A percentile compares a stretch with the other conserved stretches of the same genome.
Evolutionary conservation across 2,113 vertebrate species (phyloP).

Genomic region (Macrotus californicus): DNA sequence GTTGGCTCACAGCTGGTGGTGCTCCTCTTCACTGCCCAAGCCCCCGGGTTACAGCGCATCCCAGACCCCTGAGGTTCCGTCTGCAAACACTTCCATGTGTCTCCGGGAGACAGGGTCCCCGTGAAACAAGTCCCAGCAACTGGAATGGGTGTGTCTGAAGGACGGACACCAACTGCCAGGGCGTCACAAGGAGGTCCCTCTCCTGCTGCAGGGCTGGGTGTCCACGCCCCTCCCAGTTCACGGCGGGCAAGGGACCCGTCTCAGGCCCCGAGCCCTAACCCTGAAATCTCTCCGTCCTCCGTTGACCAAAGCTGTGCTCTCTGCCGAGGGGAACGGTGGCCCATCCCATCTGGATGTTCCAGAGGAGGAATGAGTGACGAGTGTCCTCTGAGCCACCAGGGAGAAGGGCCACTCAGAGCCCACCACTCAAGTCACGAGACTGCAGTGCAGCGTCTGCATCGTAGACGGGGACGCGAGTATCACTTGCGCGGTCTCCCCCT

Average conservation of each 20-base stretch:
- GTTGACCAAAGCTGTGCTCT: neutral
- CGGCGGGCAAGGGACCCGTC: rapidly evolving
- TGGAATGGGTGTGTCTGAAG: rapidly evolving
- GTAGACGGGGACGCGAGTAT: neutral
- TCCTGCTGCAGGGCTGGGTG: rapidly evolving
- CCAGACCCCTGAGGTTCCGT: neutral
- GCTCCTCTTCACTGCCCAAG: too few relatives aligned
- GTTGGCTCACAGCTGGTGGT: too few relatives aligned
- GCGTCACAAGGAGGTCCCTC: rapidly evolving
- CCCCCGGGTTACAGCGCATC: neutral
- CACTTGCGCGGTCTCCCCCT: rapidly evolving
- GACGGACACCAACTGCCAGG: neutral
- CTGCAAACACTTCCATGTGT: rapidly evolving
- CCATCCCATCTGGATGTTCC: neutral
- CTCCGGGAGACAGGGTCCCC: neutral
- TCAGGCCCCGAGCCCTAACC: rapidly evolving
- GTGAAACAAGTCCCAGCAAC: rapidly evolving
- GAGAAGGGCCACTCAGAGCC: neutral
- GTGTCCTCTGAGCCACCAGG: neutral
- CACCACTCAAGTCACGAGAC: too few relatives aligned
- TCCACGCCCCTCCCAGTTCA: neutral
- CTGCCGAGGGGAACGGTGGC: neutral
- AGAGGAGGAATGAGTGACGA: neutral
- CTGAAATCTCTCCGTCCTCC: neutral
- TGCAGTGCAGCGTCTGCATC: too few relatives aligned